Conservation (phyloP, 2,113 vertebrate genomes). For the Laticauda laticaudata region DNA sequence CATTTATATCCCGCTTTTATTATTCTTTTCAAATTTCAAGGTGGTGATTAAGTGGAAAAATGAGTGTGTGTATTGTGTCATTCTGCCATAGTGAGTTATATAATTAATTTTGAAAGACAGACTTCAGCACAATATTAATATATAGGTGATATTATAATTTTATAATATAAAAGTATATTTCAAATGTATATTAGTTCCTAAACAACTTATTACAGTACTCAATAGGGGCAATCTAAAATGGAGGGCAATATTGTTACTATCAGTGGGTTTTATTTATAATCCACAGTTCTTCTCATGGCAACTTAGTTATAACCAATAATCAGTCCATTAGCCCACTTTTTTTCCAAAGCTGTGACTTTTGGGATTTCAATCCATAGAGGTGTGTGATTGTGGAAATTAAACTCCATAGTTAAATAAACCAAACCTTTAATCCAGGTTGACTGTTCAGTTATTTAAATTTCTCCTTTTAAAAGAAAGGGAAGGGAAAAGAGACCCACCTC, state of each 20-base stretch:
- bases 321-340: constrained; percentile 64
- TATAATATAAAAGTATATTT: not conserved
- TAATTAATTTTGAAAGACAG: not conserved
- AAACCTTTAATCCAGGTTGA: constrained; percentile 55
- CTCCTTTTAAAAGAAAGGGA: constrained; percentile 44
- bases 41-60: not conserved
- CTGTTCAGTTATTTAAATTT: constrained; percentile 59
- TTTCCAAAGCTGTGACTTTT: constrained; percentile 73
- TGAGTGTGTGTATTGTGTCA: not conserved
- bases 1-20: not conserved
- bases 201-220: constrained; percentile 61
- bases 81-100: not conserved
- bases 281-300: constrained; percentile 64
- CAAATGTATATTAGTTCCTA: constrained; percentile 57
- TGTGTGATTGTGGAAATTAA: constrained; percentile 78
- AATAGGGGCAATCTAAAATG: constrained; percentile 68
- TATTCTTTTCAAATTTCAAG: not conserved
- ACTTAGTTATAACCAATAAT: constrained; percentile 68
- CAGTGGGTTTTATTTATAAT: constrained; percentile 58
- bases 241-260: constrained; percentile 49
- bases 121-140: not conserved
- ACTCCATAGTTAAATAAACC: constrained; percentile 73
- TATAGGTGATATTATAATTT: not conserved
- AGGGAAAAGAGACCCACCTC: constrained; percentile 47
- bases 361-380: constrained; percentile 77